Evolutionary conservation across 2,888 invertebrate genomes (phyloP), one percentile per base, ranked within the genome.

Genomic region (Uropetala carovei): DNA sequence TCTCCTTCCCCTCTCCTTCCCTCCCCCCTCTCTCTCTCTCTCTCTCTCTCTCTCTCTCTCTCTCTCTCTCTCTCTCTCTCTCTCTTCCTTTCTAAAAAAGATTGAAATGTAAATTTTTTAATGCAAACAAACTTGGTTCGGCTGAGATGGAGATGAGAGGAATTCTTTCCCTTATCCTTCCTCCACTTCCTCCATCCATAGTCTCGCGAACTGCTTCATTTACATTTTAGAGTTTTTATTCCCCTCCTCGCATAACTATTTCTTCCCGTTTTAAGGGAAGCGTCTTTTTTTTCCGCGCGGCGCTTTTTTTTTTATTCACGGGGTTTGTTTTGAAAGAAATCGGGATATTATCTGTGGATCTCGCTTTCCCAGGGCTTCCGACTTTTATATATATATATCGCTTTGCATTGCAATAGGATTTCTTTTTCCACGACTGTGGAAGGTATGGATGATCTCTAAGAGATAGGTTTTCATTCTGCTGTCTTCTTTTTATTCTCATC

Each of bases 51-150:
- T 22, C 68, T 18, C 16, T 64, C 64, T 14, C 9, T 18, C 22
- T n/a, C 64, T n/a, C n/a, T n/a, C n/a, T n/a, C n/a, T 75, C 9
- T 75, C 75, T 22, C 64, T n/a, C n/a, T n/a, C 64, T 22, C 68
- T 68, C 16, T 64, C 16, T 64, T n/a, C 68, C 22, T n/a, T 27
- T 75, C 75, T 27, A 27, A 27, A 75, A 75, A 75, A 75, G 75
- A 75, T 75, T 75, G 75, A 75, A 75, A 75, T 75, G 75, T 75
- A 75, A 75, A 75, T 75, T 75, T 75, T 75, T 75, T 75, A 75
- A 75, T 27, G 75, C 75, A 75, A 75, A 75, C 75, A 75, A 75
- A 75, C 75, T 75, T 27, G 0, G 68, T 68, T 68, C n/a, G 68
- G 68, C 68, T 27, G 75, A 22, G 68, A 68, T 68, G 68, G 68